These are phyloP conservation scores for Lagocephalus sceleratus DNA, from an alignment of 2,797 vertebrate genomes.

Conservation along the genomic window DNA sequence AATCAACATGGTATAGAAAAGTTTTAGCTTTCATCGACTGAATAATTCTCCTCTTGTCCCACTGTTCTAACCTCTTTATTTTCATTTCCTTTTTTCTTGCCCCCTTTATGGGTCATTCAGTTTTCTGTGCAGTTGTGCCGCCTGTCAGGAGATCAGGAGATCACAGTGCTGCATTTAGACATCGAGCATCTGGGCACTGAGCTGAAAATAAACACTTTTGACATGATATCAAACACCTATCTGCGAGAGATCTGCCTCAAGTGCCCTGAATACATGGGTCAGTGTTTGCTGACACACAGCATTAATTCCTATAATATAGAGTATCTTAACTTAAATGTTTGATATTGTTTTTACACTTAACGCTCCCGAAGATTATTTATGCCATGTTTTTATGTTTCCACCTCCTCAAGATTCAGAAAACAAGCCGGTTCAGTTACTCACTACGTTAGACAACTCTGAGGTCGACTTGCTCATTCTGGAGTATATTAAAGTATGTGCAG, in stretches of 20 bases:
- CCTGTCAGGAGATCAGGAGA: constrained; percentile 73
- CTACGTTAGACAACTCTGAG: constrained; percentile 91
- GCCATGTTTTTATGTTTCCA: constrained; percentile 11
- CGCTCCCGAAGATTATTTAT: not conserved
- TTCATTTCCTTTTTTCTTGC: not conserved
- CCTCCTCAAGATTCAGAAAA: constrained; percentile 82
- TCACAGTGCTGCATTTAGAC: constrained; percentile 83
- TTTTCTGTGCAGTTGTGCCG: constrained; percentile 87
- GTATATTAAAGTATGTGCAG: constrained; percentile 82
- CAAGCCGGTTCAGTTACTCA: constrained; percentile 88
- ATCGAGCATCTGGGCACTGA: constrained; percentile 89
- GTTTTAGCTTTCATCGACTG: not conserved
- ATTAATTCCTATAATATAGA: not conserved
- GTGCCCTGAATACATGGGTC: constrained; percentile 92
- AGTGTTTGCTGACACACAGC: constrained; percentile 35
- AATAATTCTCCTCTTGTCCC: not conserved
- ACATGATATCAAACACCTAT: constrained; percentile 88
- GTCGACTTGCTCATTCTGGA: constrained; percentile 90
- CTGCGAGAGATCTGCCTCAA: constrained; percentile 89
- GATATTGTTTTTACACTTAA: not conserved
- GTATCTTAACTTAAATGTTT: too few relatives aligned
- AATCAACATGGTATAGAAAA: constrained; percentile 84
- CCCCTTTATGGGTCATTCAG: constrained; percentile 57
- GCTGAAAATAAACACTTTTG: constrained; percentile 85
- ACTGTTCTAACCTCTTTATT: not conserved